phyloP scores from a whole-genome alignment of 2,888 invertebrate species.

The Diaphora mendica region DNA sequence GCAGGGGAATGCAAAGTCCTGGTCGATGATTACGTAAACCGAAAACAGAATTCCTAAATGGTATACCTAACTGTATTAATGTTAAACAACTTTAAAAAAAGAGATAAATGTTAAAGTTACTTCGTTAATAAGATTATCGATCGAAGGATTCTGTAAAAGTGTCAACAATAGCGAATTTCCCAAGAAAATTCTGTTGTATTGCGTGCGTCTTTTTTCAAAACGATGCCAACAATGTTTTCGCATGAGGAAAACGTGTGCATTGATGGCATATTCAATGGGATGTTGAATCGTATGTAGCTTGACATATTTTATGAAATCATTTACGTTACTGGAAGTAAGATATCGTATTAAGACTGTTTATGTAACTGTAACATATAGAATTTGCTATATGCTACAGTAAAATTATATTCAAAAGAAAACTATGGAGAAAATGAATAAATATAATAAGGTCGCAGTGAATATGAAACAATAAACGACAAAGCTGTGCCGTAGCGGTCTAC shows the following conservation, averaged over 20 bases:
- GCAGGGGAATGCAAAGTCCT: not conserved
- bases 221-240: too few relatives aligned
- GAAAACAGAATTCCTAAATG: too few relatives aligned
- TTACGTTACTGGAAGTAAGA: not conserved
- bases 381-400: not conserved
- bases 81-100: too few relatives aligned
- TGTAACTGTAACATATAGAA: not conserved
- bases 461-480: slow-evolving; percentile 59
- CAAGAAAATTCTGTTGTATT: too few relatives aligned
- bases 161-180: too few relatives aligned
- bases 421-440: slow-evolving; percentile 35
- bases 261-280: not conserved
- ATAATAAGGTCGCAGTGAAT: slow-evolving; percentile 44
- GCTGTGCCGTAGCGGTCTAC: slow-evolving; percentile 62
- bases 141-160: too few relatives aligned
- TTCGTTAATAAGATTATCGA: too few relatives aligned
- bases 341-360: not conserved
- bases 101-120: too few relatives aligned
- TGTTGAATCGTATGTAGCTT: not conserved
- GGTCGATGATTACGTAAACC: too few relatives aligned
- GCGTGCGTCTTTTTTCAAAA: too few relatives aligned
- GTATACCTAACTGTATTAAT: too few relatives aligned
- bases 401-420: slow-evolving; percentile 14
- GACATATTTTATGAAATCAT: not conserved
- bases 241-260: not conserved